Conservation (phyloP, 2,888 invertebrate genomes). For the Apantesis nais region DNA sequence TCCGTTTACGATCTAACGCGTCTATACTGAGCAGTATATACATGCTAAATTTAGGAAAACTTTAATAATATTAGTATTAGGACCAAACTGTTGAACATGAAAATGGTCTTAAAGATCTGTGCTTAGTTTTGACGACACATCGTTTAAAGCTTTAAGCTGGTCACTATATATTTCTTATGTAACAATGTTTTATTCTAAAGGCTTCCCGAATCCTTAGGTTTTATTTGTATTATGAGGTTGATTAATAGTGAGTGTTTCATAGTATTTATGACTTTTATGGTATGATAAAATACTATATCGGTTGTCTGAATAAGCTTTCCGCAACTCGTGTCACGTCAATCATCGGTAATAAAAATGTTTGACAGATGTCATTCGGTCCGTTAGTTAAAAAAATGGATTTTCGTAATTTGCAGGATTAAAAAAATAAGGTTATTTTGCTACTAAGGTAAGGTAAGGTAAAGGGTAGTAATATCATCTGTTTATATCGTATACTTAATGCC, state of each 20-base stretch:
- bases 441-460: neutral
- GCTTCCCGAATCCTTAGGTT: conserved; percentile 24
- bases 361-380: neutral
- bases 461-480: neutral
- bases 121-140: conserved; percentile 70
- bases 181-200: conserved; percentile 37
- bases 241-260: neutral
- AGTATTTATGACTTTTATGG: neutral
- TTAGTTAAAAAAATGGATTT: neutral
- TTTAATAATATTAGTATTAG: conserved; percentile 44
- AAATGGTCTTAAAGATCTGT: conserved; percentile 53
- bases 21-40: conserved; percentile 70
- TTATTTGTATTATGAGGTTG: neutral
- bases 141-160: conserved; percentile 39
- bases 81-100: conserved; percentile 69
- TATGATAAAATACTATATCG: neutral
- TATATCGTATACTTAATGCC: neutral
- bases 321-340: neutral
- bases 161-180: conserved; percentile 31
- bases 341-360: neutral
- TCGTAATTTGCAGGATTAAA: neutral
- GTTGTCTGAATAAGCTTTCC: neutral
- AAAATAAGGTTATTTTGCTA: neutral
- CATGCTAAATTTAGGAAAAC: conserved; percentile 63
- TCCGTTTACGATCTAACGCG: conserved; percentile 35